A percentile compares a stretch with the other conserved stretches of the same genome.
phyloP scores from a whole-genome alignment of 1,140 invertebrate species.

The Copidosoma floridanum region DNA sequence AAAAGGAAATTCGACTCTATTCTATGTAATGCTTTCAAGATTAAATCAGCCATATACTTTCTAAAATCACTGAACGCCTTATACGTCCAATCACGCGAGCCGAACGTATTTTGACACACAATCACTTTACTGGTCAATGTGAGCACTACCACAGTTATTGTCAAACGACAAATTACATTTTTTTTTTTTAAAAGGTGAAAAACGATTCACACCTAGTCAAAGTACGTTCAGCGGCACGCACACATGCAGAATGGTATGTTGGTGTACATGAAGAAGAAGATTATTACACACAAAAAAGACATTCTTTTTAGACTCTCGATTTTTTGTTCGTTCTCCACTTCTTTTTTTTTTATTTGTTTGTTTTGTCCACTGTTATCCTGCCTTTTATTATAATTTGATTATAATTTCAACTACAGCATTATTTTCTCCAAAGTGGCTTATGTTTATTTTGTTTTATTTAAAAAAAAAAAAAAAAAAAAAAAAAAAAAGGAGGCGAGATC shows the following conservation, averaged over 20 bases:
- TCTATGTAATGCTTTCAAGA: neutral
- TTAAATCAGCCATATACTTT: conserved; percentile 33
- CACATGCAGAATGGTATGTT: conserved; percentile 59
- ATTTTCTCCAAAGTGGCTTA: too few relatives aligned
- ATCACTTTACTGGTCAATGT: neutral
- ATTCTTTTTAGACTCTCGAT: too few relatives aligned
- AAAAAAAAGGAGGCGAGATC: too few relatives aligned
- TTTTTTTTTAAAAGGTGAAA: neutral
- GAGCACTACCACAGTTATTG: too few relatives aligned
- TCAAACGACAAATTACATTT: neutral
- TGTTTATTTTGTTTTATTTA: too few relatives aligned
- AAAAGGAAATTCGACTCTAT: conserved; percentile 5
- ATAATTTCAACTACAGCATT: too few relatives aligned
- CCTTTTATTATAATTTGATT: too few relatives aligned
- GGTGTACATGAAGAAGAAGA: conserved; percentile 55
- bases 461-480: too few relatives aligned
- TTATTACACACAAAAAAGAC: too few relatives aligned
- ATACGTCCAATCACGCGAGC: conserved; percentile 36
- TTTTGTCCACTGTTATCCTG: too few relatives aligned
- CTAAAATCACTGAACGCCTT: conserved; percentile 33
- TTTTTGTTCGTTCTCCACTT: too few relatives aligned
- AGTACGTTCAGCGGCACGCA: conserved; percentile 47
- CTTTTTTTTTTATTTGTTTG: too few relatives aligned
- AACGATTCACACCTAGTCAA: conserved; percentile 32
- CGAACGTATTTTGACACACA: conserved; percentile 45